Evolutionary conservation across 2,888 invertebrate species (phyloP), one percentile per base, ranked within the genome.

Genomic region (Pheosia gnoma): DNA sequence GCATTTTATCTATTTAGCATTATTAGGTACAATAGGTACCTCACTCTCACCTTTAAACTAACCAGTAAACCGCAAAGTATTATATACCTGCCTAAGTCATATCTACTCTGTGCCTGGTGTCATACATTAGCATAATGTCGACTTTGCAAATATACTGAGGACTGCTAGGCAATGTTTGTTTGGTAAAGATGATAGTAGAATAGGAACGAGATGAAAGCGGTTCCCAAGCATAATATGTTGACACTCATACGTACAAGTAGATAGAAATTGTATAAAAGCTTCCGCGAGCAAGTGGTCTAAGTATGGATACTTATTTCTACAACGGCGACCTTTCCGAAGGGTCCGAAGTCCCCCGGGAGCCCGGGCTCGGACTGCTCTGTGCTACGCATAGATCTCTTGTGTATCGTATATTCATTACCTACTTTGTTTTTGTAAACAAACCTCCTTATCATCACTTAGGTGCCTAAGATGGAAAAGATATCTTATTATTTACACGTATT

Each of bases 181-280:
- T n/a, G n/a, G n/a, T n/a, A 47, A 47, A n/a, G n/a, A 47, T 11
- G 4, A 47, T 4, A 47, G 45, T 10, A 11, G 4, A 47, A 47
- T 47, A 47, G 10, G 43, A 8, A 8, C 8, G 11, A 8, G 4
- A 45, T 45, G 9, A 4, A 45, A n/a, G n/a, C n/a, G 45, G 11
- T 10, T 4, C n/a, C 47, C 47, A 47, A 4, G 47, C 4, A 6
- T n/a, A 25, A 25, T 25, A 5, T 47, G n/a, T 47, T n/a, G 47
- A 47, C 47, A 11, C n/a, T 47, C 9, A 4, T 47, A 4, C 5
- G n/a, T 9, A 47, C 47, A n/a, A 47, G 47, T 47, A 47, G n/a
- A 47, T n/a, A 11, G 47, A 47, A 25, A 51, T 51, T 51, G 9
- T 51, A 25, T 51, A 51, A 25, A 51, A 51, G 51, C 51, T 51